Percentiles rank a stretch among this genome's conserved stretches.
Evolutionary conservation across 1,140 invertebrate species (phyloP).

Genomic region (Eciton burchellii): DNA sequence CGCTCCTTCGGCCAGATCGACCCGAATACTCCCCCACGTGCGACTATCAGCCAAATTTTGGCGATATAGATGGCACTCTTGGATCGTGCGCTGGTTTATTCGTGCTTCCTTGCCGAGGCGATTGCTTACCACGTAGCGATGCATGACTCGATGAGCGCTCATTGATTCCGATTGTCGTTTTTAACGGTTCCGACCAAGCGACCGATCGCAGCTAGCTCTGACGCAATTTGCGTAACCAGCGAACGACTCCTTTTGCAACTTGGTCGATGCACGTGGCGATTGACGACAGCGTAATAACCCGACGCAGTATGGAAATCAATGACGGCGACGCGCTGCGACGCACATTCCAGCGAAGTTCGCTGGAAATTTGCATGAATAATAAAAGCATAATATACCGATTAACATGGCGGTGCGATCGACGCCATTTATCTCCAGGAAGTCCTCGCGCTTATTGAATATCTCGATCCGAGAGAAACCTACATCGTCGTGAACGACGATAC

Average conservation of each 20-base stretch:
- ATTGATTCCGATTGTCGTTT: background rate
- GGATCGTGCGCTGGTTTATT: background rate
- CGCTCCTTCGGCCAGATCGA: background rate
- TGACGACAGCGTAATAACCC: background rate
- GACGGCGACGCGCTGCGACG: background rate
- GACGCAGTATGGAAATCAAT: background rate
- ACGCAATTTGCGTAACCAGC: constrained; percentile 38
- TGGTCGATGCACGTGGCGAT: constrained; percentile 5
- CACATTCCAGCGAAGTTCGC: background rate
- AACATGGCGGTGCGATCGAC: constrained; percentile 73
- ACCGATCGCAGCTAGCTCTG: constrained; percentile 3
- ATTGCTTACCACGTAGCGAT: too few relatives aligned
- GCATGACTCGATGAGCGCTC: background rate
- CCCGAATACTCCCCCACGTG: background rate
- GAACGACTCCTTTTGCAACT: constrained; percentile 29
- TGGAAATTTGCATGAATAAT: constrained; percentile 11
- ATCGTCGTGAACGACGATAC: background rate
- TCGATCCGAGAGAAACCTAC: too few relatives aligned
- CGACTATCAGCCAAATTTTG: background rate
- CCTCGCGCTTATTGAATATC: too few relatives aligned
- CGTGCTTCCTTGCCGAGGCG: background rate
- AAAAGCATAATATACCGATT: constrained; percentile 71
- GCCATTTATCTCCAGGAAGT: constrained; percentile 73
- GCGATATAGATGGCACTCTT: background rate
- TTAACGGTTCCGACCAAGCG: background rate